Evolutionary conservation across 2,888 invertebrate species (phyloP).

Genomic region (Agonum fuliginosum): DNA sequence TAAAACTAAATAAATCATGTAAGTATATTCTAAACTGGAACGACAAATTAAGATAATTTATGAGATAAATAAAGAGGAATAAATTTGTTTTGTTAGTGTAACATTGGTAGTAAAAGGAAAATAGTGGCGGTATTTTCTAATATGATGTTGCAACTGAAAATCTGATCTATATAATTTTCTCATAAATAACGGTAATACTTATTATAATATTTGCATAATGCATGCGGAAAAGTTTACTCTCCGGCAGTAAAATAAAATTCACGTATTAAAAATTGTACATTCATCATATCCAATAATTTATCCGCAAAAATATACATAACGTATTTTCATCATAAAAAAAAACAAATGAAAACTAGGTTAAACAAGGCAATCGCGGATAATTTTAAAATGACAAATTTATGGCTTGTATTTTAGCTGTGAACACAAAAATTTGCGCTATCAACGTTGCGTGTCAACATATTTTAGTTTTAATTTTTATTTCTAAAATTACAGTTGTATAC

Average conservation of each 20-base stretch:
- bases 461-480: conserved; percentile 60
- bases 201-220: conserved; percentile 42
- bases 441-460: conserved; percentile 56
- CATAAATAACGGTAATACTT: conserved; percentile 46
- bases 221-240: conserved; percentile 43
- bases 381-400: conserved; percentile 60
- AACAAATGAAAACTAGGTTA: conserved; percentile 59
- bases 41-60: conserved; percentile 21
- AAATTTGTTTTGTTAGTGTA: conserved; percentile 23
- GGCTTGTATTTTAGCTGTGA: conserved; percentile 55
- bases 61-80: conserved; percentile 4
- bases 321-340: conserved; percentile 46
- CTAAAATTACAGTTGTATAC: conserved; percentile 60
- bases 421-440: conserved; percentile 56
- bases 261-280: conserved; percentile 55
- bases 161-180: conserved; percentile 24
- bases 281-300: conserved; percentile 57
- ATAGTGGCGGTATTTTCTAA: conserved; percentile 6
- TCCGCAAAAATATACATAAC: conserved; percentile 57
- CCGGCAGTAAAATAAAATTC: conserved; percentile 34
- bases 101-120: conserved; percentile 16
- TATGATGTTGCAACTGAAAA: conserved; percentile 11
- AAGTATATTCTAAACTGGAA: not conserved
- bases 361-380: conserved; percentile 60
- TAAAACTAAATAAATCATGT: not conserved